These are phyloP conservation scores for Catocala sponsa DNA, from an alignment of 2,888 invertebrate genomes.

Conservation along the genomic window DNA sequence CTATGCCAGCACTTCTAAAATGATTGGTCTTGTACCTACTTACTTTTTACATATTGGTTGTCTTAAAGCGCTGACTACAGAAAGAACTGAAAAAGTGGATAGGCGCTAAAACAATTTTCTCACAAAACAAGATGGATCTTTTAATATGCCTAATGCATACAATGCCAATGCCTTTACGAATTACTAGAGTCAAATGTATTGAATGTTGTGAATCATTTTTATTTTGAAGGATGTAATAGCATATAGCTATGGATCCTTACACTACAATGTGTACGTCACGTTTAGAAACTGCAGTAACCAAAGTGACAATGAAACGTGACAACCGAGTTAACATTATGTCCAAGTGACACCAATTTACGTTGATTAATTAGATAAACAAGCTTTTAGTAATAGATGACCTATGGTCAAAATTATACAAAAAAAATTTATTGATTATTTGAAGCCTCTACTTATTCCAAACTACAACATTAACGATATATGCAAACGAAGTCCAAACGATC, in stretches of 20 bases:
- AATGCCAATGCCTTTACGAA: no score
- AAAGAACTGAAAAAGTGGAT: no score
- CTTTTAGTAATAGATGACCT: background rate
- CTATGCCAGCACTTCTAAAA: slow-evolving; percentile 6
- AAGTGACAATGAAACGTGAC: slow-evolving; percentile 59
- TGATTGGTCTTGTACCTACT: no score
- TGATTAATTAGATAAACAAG: slow-evolving; percentile 40
- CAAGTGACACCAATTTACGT: slow-evolving; percentile 36
- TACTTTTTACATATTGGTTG: no score
- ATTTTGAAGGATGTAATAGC: no score
- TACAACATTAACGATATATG: slow-evolving; percentile 18
- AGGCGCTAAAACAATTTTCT: no score
- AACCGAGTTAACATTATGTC: slow-evolving; percentile 45
- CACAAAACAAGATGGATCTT: no score
- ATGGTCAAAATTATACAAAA: slow-evolving; percentile 3
- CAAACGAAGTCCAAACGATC: slow-evolving; percentile 48
- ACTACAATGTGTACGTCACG: slow-evolving; percentile 27
- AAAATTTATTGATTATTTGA: background rate
- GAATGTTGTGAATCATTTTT: no score
- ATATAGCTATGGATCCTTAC: slow-evolving; percentile 7
- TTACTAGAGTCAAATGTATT: no score
- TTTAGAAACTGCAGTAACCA: slow-evolving; percentile 53
- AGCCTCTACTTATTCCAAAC: slow-evolving; percentile 16
- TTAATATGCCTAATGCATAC: no score
- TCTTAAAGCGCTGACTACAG: no score